Conservation (phyloP, 2,888 invertebrate genomes). For the Charanyca ferruginea region DNA sequence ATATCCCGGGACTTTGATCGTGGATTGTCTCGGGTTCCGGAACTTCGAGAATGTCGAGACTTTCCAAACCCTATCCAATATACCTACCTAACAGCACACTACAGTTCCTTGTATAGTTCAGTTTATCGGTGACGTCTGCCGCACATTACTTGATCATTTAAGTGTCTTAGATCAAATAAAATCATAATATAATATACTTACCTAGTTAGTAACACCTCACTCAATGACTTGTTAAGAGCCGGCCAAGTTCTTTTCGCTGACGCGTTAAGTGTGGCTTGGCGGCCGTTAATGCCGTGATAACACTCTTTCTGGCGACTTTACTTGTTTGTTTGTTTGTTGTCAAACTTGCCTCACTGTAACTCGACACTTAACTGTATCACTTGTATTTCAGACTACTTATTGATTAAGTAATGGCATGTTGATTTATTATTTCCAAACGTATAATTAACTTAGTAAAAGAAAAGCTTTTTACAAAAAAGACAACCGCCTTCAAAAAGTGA, state of each 20-base stretch:
- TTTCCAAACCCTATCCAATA: no score
- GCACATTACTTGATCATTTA: constrained; percentile 1
- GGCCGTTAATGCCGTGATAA: constrained; percentile 42
- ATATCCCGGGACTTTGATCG: no score
- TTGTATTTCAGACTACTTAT: constrained; percentile 25
- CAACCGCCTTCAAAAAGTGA: no score
- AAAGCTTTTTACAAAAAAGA: no score
- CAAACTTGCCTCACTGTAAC: constrained; percentile 28
- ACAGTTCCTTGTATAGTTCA: no score
- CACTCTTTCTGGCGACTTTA: constrained; percentile 43
- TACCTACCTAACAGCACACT: no score
- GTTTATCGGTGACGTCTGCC: no score
- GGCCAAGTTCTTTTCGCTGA: constrained; percentile 22
- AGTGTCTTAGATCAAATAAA: constrained; percentile 10
- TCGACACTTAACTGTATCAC: constrained; percentile 10
- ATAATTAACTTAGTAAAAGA: background rate
- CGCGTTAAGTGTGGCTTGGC: constrained; percentile 23
- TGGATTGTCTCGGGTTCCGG: no score
- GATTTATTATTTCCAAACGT: background rate
- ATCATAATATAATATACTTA: background rate
- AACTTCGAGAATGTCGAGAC: no score
- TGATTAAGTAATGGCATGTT: constrained; percentile 17
- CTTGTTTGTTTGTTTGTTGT: constrained; percentile 56
- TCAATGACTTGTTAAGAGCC: constrained; percentile 39
- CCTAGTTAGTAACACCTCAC: constrained; percentile 13